These are phyloP conservation scores for Uloborus plumipes DNA, from an alignment of 2,888 invertebrate genomes.

Conservation along the genomic window DNA sequence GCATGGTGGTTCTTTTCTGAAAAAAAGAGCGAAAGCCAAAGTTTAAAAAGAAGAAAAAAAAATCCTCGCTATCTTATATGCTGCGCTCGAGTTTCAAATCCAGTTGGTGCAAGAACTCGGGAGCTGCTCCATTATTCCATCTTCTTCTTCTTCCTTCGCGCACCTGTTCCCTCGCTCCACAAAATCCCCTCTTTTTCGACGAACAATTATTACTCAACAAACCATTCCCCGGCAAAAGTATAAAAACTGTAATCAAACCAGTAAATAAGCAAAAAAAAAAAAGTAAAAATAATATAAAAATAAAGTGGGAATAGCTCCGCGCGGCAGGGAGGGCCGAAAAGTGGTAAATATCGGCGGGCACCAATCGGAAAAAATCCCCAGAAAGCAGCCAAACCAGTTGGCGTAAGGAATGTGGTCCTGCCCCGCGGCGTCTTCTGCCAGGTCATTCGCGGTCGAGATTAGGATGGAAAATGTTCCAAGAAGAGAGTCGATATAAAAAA, in stretches of 20 bases:
- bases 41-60: no score
- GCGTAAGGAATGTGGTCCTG: constrained; percentile 42
- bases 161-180: no score
- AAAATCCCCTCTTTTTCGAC: no score
- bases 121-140: no score
- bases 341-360: constrained; percentile 2
- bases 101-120: no score
- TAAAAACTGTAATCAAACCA: constrained; percentile 53
- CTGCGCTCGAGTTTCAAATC: no score
- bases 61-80: no score
- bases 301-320: constrained; percentile 45
- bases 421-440: constrained; percentile 21
- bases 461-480: no score
- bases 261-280: constrained; percentile 28
- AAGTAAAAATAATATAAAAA: constrained; percentile 11
- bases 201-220: constrained; percentile 57
- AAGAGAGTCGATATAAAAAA: no score
- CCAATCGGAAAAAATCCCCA: constrained; percentile 29
- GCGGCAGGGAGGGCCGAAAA: constrained; percentile 4
- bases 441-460: constrained; percentile 56
- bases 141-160: no score
- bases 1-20: no score
- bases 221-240: constrained; percentile 52
- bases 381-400: constrained; percentile 63
- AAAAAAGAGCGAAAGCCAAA: no score